Conservation (phyloP, 2,113 vertebrate genomes). For the Hemibagrus wyckioides region DNA sequence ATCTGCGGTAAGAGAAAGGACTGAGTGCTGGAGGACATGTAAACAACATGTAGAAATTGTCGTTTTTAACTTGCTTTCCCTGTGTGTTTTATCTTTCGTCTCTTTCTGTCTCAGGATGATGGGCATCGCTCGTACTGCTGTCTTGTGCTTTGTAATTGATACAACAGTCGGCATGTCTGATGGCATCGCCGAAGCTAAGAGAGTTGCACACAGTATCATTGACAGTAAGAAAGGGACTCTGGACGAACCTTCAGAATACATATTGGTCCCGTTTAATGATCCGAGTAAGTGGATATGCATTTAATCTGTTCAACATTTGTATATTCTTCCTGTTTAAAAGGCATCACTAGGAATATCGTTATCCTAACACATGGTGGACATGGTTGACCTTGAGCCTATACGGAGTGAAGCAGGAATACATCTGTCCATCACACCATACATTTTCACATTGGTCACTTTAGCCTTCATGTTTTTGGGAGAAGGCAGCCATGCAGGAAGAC, state of each 20-base stretch:
- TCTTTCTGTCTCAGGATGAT: conserved; percentile 64
- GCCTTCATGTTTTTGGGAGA: background rate
- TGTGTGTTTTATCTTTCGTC: background rate
- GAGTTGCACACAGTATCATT: conserved; percentile 61
- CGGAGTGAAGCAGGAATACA: background rate
- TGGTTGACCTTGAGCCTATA: no score
- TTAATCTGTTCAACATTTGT: background rate
- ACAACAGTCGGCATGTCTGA: conserved; percentile 73
- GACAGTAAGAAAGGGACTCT: conserved; percentile 70
- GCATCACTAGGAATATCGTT: background rate
- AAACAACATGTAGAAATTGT: background rate
- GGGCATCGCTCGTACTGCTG: conserved; percentile 72
- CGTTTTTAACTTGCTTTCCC: background rate
- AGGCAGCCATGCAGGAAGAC: background rate
- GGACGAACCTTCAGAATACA: conserved; percentile 75
- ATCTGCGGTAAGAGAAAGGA: conserved; percentile 61
- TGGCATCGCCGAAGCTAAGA: conserved; percentile 66
- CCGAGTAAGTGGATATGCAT: conserved; percentile 58
- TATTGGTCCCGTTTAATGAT: conserved; percentile 77
- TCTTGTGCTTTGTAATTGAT: conserved; percentile 75
- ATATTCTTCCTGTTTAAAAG: background rate
- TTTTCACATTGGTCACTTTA: background rate
- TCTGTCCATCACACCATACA: background rate
- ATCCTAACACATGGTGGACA: background rate
- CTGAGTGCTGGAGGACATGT: background rate